These are phyloP conservation scores for Thunnus maccoyii DNA, from an alignment of 2,113 vertebrate genomes.

Conservation along the genomic window DNA sequence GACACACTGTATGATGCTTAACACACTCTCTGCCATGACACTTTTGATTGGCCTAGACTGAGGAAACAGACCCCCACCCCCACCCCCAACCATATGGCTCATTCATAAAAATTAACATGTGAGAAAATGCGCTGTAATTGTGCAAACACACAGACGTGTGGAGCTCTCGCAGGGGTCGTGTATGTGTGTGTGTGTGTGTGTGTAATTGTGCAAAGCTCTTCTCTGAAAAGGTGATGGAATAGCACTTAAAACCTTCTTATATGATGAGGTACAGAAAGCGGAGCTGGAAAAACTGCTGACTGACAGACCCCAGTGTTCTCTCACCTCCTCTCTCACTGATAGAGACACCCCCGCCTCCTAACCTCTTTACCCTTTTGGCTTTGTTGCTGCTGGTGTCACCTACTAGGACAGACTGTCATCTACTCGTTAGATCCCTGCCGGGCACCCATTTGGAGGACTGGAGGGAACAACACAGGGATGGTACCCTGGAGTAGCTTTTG, in stretches of 20 bases:
- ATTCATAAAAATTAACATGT: constrained; percentile 49
- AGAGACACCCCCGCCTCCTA: constrained; percentile 10
- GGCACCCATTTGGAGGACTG: constrained; percentile 45
- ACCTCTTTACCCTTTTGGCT: constrained; percentile 39
- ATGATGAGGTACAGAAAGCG: neutral
- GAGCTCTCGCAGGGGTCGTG: constrained; percentile 1
- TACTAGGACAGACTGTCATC: constrained; percentile 57
- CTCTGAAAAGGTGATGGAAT: constrained; percentile 3
- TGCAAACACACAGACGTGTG: constrained; percentile 11
- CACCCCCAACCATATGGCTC: constrained; percentile 28
- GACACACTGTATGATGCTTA: constrained; percentile 36
- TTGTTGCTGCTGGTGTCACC: constrained; percentile 47
- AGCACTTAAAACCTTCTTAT: neutral
- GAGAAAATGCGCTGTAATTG: neutral
- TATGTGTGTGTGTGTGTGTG: neutral
- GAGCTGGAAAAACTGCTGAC: neutral
- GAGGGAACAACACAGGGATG: constrained; percentile 12
- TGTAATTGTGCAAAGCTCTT: neutral
- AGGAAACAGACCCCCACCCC: constrained; percentile 20
- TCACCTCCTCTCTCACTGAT: constrained; percentile 37
- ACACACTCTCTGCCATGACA: constrained; percentile 18
- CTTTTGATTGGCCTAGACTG: constrained; percentile 23
- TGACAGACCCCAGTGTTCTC: neutral
- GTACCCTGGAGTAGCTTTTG: neutral
- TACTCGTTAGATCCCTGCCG: constrained; percentile 50